Conservation (phyloP, 2,113 vertebrate species). For the Oophaga pumilio region DNA sequence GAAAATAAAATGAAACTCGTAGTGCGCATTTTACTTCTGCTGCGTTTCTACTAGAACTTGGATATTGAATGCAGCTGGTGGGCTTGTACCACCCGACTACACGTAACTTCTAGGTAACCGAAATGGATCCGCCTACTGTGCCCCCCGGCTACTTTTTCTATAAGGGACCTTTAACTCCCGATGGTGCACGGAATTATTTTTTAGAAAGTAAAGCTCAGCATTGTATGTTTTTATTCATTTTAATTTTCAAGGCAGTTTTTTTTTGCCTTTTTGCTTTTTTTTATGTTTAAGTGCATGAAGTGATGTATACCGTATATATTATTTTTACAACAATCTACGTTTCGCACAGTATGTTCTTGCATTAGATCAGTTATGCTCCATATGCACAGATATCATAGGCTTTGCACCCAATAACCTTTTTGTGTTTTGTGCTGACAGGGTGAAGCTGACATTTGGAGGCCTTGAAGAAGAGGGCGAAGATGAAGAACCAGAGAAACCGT, state of each 20-base stretch:
- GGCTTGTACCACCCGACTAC: not conserved
- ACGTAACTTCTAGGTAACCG: not conserved
- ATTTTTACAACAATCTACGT: no score
- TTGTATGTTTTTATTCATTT: not conserved
- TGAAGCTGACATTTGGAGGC: slow-evolving; percentile 92
- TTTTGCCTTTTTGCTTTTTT: not conserved
- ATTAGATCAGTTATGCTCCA: not conserved
- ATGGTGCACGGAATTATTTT: not conserved
- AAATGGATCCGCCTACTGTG: not conserved
- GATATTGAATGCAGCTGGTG: not conserved
- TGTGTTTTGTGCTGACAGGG: slow-evolving; percentile 63
- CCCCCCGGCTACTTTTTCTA: not conserved
- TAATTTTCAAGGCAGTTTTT: not conserved
- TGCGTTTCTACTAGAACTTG: not conserved
- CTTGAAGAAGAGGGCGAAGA: slow-evolving; percentile 83
- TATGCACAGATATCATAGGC: not conserved
- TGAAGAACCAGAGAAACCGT: slow-evolving; percentile 69
- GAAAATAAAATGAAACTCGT: not conserved
- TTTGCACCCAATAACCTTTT: not conserved
- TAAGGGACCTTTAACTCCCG: not conserved
- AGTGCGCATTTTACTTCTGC: not conserved
- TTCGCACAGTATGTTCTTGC: not conserved
- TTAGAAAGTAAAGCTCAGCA: not conserved
- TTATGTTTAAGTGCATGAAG: not conserved
- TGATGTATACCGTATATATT: no score